Percentiles rank a stretch among this genome's conserved stretches.
Conservation (phyloP, 2,113 vertebrate species). For the Chiloscyllium plagiosum region DNA sequence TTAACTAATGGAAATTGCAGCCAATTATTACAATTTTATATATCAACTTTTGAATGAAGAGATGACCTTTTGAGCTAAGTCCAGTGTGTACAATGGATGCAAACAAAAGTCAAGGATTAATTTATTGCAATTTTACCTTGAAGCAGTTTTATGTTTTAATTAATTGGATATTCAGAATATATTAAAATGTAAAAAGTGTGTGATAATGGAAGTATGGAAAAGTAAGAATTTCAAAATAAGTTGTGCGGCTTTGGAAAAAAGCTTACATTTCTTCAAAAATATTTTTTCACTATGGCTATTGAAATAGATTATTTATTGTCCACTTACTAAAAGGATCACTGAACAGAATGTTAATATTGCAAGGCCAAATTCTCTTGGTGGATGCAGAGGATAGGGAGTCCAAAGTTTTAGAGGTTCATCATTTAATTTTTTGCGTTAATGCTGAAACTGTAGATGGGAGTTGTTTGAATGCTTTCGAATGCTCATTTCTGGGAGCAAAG, state of each 20-base stretch:
- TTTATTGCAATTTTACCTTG: not conserved
- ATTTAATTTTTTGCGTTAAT: not conserved
- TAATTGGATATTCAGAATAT: not conserved
- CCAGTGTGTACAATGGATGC: not conserved
- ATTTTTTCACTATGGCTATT: not conserved
- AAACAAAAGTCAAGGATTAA: not conserved
- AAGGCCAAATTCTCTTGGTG: not conserved
- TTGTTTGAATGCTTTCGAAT: not conserved
- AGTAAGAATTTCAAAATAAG: not conserved
- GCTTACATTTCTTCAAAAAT: not conserved
- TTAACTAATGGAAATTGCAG: slow-evolving; percentile 16
- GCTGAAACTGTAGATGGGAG: not conserved
- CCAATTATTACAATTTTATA: slow-evolving; percentile 8
- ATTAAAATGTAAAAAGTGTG: not conserved
- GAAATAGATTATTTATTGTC: not conserved
- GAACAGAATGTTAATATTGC: not conserved
- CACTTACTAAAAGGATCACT: not conserved
- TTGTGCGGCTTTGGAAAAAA: not conserved
- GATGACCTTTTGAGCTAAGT: not conserved
- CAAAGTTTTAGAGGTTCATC: not conserved
- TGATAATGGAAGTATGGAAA: not conserved
- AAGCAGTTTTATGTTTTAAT: not conserved
- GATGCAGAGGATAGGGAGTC: not conserved
- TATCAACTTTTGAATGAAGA: slow-evolving; percentile 11
- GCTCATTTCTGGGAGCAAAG: too few relatives aligned